Conservation (phyloP, 2,888 invertebrate species). For the Azorinus chamasolen region DNA sequence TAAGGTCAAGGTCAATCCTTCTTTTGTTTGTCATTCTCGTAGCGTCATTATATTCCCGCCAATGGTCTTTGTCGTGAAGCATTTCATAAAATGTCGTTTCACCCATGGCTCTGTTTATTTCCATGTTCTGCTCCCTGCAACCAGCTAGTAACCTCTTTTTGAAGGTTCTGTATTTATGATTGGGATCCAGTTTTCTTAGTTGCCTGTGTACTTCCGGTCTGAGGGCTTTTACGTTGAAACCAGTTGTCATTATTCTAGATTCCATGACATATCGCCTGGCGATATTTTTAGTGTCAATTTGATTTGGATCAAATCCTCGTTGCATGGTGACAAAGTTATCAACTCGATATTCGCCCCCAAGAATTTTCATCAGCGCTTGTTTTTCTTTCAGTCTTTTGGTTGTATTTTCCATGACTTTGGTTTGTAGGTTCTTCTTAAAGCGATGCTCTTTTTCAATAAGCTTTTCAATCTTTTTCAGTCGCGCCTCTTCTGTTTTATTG, state of each 20-base stretch:
- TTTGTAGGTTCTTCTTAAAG: constrained; percentile 52
- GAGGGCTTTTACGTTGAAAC: constrained; percentile 65
- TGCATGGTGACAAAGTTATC: constrained; percentile 71
- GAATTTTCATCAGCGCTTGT: constrained; percentile 60
- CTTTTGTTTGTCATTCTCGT: background rate
- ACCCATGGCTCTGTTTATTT: constrained; percentile 64
- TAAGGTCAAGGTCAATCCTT: background rate
- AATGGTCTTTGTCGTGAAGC: constrained; percentile 61
- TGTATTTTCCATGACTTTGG: constrained; percentile 58
- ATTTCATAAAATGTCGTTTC: constrained; percentile 60
- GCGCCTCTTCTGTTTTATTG: constrained; percentile 60
- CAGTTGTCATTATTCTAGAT: constrained; percentile 66
- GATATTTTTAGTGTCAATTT: constrained; percentile 54
- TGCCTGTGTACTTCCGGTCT: constrained; percentile 65
- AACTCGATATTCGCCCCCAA: constrained; percentile 64
- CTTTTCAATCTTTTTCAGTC: constrained; percentile 52
- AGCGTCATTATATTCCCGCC: constrained; percentile 56
- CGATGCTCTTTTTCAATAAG: constrained; percentile 63
- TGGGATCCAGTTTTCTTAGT: constrained; percentile 68
- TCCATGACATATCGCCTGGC: constrained; percentile 67
- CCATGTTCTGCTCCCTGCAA: constrained; percentile 54
- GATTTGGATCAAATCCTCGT: constrained; percentile 56
- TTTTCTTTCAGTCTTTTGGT: constrained; percentile 61
- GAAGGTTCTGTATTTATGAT: constrained; percentile 49
- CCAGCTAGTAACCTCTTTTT: constrained; percentile 63